Conservation (phyloP, 2,113 vertebrate genomes). For the Rhynchopsitta pachyrhyncha region DNA sequence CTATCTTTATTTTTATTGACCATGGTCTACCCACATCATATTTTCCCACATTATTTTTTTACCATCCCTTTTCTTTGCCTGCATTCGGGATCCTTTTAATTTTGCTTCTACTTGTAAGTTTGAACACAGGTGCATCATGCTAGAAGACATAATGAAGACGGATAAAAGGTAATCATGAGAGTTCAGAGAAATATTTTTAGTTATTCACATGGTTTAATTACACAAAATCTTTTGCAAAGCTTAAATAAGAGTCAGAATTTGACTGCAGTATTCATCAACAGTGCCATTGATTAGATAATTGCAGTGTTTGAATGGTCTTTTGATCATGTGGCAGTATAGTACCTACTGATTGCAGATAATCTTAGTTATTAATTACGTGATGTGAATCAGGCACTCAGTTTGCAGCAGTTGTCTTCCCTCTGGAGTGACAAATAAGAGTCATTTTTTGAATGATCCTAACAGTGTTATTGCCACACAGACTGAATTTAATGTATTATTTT, state of each 20-base stretch:
- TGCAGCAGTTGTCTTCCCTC: neutral
- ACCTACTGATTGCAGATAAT: neutral
- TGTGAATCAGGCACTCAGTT: neutral
- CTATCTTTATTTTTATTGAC: neutral
- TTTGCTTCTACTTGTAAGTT: neutral
- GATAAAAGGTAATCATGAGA: neutral
- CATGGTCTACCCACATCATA: neutral
- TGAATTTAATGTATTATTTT: neutral
- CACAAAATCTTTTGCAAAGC: neutral
- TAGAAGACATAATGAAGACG: neutral
- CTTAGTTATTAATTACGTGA: neutral
- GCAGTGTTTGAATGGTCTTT: neutral
- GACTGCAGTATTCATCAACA: neutral
- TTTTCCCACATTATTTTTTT: neutral
- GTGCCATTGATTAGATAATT: neutral
- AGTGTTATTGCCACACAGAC: neutral
- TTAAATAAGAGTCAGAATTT: neutral
- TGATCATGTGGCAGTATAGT: neutral
- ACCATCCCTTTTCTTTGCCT: neutral
- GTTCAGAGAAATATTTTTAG: neutral
- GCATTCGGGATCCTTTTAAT: neutral
- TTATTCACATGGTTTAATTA: neutral
- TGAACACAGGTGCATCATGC: neutral
- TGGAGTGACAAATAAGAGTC: neutral
- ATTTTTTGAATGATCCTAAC: neutral